These are phyloP conservation scores for Drosophila orena DNA, from an alignment of 1,140 invertebrate species.

Conservation along the genomic window DNA sequence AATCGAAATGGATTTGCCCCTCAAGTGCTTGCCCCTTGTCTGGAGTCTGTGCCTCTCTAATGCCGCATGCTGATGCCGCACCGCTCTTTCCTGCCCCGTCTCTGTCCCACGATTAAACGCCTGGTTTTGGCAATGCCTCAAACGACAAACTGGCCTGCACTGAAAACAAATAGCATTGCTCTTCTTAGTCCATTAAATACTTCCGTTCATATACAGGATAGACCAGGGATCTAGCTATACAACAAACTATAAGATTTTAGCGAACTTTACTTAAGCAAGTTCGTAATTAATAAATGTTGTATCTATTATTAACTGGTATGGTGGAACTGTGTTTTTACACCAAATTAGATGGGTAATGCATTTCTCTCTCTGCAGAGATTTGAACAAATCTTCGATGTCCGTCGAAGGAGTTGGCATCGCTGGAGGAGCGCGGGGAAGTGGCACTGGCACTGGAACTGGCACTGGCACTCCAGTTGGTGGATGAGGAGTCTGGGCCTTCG, in stretches of 20 bases:
- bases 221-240: too few species aligned
- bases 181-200: too few species aligned
- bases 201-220: too few species aligned
- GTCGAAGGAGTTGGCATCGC: conserved; percentile 13
- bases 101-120: conserved; percentile 16
- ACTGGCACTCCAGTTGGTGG: not conserved
- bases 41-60: conserved; percentile 12
- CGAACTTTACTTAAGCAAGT: too few species aligned
- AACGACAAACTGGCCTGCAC: conserved; percentile 12
- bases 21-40: conserved; percentile 25
- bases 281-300: too few species aligned
- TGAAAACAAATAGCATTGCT: not conserved
- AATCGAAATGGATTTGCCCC: conserved; percentile 47
- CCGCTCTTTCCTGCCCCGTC: not conserved
- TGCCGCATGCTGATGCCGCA: conserved; percentile 5
- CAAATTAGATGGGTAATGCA: not conserved
- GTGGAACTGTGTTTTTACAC: too few species aligned
- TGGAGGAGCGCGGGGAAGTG: not conserved
- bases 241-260: too few species aligned
- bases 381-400: conserved; percentile 19
- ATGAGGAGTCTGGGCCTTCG: conserved; percentile 40
- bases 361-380: conserved; percentile 3
- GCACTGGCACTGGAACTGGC: not conserved
- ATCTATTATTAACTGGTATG: too few species aligned
- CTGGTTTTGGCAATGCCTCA: conserved; percentile 47